phyloP scores from a whole-genome alignment of 2,888 invertebrate species.

The Nasonovia ribisnigri region DNA sequence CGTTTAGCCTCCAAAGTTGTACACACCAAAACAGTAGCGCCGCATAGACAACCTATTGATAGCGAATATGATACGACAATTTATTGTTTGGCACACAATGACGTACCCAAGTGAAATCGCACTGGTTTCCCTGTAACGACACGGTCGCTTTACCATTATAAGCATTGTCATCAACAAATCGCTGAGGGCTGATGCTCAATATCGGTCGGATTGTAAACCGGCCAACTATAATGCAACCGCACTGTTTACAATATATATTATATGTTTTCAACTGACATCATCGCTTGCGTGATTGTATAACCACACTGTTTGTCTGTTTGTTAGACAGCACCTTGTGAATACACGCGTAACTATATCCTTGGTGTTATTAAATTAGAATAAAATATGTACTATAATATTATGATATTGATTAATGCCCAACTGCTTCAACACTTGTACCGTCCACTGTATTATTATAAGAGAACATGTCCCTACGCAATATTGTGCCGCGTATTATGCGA shows the following conservation, averaged over 20 bases:
- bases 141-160: neutral
- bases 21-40: neutral
- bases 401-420: neutral
- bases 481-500: neutral
- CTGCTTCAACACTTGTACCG: neutral
- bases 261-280: conserved; percentile 8
- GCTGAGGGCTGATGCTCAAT: neutral
- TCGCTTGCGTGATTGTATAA: neutral
- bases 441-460: neutral
- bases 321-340: neutral
- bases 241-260: neutral
- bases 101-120: conserved; percentile 20
- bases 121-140: neutral
- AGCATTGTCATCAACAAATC: neutral
- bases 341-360: neutral
- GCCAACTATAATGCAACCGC: neutral
- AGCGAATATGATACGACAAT: neutral
- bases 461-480: neutral
- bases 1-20: conserved; percentile 25
- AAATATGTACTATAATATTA: neutral
- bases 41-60: neutral
- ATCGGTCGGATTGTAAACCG: neutral
- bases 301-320: neutral
- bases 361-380: neutral
- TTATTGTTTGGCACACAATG: conserved; percentile 6